Evolutionary conservation across 1,140 invertebrate genomes (phyloP).

Genomic region (Drosophila novamexicana): DNA sequence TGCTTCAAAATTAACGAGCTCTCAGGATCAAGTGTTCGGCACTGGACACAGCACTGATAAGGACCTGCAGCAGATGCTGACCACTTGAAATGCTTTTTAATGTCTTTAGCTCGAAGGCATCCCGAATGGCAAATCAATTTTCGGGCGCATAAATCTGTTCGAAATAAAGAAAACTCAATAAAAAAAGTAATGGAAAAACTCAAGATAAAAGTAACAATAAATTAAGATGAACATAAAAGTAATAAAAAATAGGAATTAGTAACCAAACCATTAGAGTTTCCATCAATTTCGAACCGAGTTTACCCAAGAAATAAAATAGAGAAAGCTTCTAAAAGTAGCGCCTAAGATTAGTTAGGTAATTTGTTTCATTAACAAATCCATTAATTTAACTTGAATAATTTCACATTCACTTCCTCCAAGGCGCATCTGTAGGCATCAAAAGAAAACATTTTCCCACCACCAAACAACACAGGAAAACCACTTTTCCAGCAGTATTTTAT

Average conservation of each 20-base stretch:
- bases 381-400: conserved; percentile 40
- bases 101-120: conserved; percentile 36
- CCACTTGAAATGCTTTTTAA: conserved; percentile 62
- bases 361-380: conserved; percentile 53
- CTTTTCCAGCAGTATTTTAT: conserved; percentile 56
- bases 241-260: conserved; percentile 59
- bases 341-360: conserved; percentile 44
- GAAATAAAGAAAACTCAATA: conserved; percentile 41
- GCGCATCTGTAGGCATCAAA: conserved; percentile 49
- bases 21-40: conserved; percentile 39
- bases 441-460: conserved; percentile 74
- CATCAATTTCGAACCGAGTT: background rate
- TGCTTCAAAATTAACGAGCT: conserved; percentile 57
- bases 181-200: conserved; percentile 28
- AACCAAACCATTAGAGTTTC: background rate
- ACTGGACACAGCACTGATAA: conserved; percentile 16
- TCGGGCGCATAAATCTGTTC: conserved; percentile 63
- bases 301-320: background rate
- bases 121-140: conserved; percentile 72
- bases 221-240: conserved; percentile 35
- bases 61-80: conserved; percentile 36
- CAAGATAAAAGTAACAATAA: conserved; percentile 62
- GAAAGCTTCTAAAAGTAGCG: background rate
- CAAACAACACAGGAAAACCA: conserved; percentile 49
- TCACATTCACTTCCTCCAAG: conserved; percentile 4